Evolutionary conservation across 1,140 invertebrate species (phyloP).

Genomic region (Trissolcus basalis): DNA sequence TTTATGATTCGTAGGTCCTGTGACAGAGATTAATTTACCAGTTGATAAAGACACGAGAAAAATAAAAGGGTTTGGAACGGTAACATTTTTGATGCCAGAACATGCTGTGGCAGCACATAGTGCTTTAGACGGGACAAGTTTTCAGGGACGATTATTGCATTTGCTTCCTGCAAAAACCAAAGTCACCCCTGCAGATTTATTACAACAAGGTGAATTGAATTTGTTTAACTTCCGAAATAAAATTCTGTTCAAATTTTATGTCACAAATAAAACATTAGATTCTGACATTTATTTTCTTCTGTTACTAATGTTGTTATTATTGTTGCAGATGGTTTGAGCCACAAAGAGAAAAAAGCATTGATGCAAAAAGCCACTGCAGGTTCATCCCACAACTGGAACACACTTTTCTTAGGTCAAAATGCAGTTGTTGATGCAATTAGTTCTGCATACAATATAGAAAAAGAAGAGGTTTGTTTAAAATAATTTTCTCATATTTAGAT

Average conservation of each 20-base stretch:
- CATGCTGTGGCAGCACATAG: constrained; percentile 93
- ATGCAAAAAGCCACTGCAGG: constrained; percentile 86
- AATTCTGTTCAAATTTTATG: neutral
- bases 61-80: constrained; percentile 94
- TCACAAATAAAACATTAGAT: neutral
- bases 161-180: constrained; percentile 91
- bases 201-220: constrained; percentile 76
- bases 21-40: constrained; percentile 93
- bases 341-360: constrained; percentile 90
- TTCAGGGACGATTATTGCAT: constrained; percentile 95
- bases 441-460: constrained; percentile 89
- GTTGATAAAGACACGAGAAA: constrained; percentile 89
- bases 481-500: no score
- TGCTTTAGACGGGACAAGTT: constrained; percentile 90
- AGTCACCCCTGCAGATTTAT: constrained; percentile 75
- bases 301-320: neutral
- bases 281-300: neutral
- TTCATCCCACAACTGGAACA: constrained; percentile 96
- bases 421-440: constrained; percentile 95
- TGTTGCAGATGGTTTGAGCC: constrained; percentile 79
- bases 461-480: constrained; percentile 82
- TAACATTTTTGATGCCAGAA: constrained; percentile 96
- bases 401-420: constrained; percentile 94
- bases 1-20: constrained; percentile 79
- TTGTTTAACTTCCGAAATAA: no score